Conservation (phyloP, 2,888 invertebrate genomes). For the Agapostemon virescens region DNA sequence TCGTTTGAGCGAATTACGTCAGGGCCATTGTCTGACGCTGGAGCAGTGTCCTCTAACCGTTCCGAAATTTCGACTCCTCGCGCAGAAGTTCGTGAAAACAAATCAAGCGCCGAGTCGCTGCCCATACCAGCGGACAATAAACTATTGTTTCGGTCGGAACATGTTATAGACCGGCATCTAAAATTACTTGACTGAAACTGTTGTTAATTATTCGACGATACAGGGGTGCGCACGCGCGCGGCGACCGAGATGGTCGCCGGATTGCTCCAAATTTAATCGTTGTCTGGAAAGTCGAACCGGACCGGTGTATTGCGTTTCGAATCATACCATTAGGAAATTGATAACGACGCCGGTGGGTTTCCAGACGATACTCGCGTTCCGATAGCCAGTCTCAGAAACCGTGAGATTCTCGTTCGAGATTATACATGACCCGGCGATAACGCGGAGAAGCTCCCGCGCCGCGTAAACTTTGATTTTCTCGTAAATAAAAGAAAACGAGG, state of each 20-base stretch:
- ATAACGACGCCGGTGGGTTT: constrained; percentile 14
- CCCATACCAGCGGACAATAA: constrained; percentile 37
- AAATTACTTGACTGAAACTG: constrained; percentile 39
- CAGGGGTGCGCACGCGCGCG: neutral
- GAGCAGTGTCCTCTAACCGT: neutral
- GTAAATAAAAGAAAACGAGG: constrained; percentile 20
- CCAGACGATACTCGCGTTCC: neutral
- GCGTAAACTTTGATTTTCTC: constrained; percentile 30
- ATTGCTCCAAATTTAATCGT: constrained; percentile 23
- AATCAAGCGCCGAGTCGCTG: constrained; percentile 22
- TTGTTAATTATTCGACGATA: constrained; percentile 41
- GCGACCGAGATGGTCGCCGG: neutral
- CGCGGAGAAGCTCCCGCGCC: neutral
- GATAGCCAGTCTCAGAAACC: neutral
- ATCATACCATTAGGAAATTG: constrained; percentile 24
- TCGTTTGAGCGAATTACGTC: neutral
- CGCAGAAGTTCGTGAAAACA: constrained; percentile 16
- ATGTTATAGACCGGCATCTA: constrained; percentile 11
- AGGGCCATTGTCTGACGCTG: neutral
- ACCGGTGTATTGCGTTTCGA: neutral
- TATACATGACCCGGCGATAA: constrained; percentile 6
- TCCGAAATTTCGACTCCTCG: neutral
- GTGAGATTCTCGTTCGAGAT: constrained; percentile 9
- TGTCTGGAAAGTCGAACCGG: constrained; percentile 2
- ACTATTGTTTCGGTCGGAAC: constrained; percentile 32